Base-by-base conservation (phyloP, 2,113 vertebrate genomes). In the Trogon melanurus region DNA sequence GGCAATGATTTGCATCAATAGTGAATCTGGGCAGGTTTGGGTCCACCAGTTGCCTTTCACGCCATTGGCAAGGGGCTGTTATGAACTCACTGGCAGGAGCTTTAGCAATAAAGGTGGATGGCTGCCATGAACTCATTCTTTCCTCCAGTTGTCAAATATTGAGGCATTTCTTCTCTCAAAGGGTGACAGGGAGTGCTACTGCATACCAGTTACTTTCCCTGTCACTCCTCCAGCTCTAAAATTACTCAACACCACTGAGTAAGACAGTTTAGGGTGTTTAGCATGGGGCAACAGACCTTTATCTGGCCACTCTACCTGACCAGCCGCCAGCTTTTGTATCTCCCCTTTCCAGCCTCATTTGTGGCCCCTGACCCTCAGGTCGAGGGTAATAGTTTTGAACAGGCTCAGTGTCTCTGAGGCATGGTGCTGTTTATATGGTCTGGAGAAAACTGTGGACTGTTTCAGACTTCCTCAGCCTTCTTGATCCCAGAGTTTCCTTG, bases 61-160 rank as follows among this genome's bases (percentile, higher is more conserved):
- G 4, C 25, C 1, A 0, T 20, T 70, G 58, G 36, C 20, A 32
- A 19, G 32, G 51, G 23, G 7, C 9, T 76, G 23, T 11, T 7
- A 16, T 6, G 57, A 58, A 27, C 10, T 14, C 30, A 44, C 11
- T 13, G 9, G 16, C 18, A 44, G 53, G 23, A 54, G 7, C 48
- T 65, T 60, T 29, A 57, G 47, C 20, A 1, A 4, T 4, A 29
- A 48, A 56, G 44, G 13, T 11, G 12, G 23, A 13, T 71, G 79
- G 44, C 6, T 90, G 44, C 47, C 2, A 3, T 16, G 41, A 53
- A 29, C 4, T 65, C 8, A 2, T 61, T 57, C 29, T 57, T 65
- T 19, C 7, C 25, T 7, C 8, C 26, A 56, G 0, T 2, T 12
- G 19, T 62, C 47, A 38, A 16, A 79, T 26, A 54, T 0, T 12